These are phyloP conservation scores for Mycalesis mineus DNA, from an alignment of 2,888 invertebrate species.

Conservation along the genomic window DNA sequence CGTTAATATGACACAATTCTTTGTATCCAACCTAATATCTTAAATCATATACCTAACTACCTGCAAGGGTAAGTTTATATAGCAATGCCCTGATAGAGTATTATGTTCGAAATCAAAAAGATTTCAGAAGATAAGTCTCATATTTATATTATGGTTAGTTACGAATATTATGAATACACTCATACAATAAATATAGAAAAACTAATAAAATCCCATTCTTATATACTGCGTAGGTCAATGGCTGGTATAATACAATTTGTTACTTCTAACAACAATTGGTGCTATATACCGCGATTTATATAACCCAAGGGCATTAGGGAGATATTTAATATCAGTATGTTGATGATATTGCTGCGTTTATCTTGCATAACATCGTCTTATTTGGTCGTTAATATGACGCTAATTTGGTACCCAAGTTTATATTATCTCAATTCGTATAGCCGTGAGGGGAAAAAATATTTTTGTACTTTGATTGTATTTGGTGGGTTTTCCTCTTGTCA, in stretches of 20 bases:
- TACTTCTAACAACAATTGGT: too few species aligned
- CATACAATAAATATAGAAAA: too few species aligned
- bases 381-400: background rate
- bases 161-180: too few species aligned
- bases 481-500: background rate
- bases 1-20: background rate
- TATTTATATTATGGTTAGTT: too few species aligned
- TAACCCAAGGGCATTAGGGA: background rate
- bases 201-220: too few species aligned
- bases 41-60: background rate
- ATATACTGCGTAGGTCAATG: too few species aligned
- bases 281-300: too few species aligned
- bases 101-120: too few species aligned
- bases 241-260: too few species aligned
- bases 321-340: background rate
- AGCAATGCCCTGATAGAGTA: too few species aligned
- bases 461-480: background rate
- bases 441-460: background rate
- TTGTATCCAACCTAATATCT: background rate
- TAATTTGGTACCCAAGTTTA: background rate
- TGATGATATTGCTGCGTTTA: background rate
- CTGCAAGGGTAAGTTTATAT: too few species aligned
- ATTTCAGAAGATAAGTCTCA: too few species aligned
- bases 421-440: background rate
- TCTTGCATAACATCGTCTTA: background rate